phyloP scores from a whole-genome alignment of 2,888 invertebrate species.

The Pterostichus niger region DNA sequence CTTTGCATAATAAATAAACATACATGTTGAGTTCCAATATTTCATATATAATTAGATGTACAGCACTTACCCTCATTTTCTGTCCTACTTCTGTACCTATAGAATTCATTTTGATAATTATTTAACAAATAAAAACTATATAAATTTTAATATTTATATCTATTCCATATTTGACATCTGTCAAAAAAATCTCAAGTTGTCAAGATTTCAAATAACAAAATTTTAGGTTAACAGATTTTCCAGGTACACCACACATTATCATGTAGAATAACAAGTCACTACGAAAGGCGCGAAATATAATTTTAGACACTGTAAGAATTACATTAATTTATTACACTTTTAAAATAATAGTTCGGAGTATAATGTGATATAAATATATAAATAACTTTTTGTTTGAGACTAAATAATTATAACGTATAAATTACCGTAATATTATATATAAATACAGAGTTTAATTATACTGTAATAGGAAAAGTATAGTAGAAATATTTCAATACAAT shows the following conservation, averaged over 20 bases:
- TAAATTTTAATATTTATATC: constrained; percentile 12
- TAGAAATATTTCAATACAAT: too few species aligned
- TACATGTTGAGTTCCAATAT: constrained; percentile 8
- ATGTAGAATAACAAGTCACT: neutral
- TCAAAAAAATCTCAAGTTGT: constrained; percentile 20
- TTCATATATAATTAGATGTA: constrained; percentile 44
- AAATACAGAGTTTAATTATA: too few species aligned
- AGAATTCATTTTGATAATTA: constrained; percentile 82
- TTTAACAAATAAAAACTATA: constrained; percentile 10
- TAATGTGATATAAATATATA: neutral
- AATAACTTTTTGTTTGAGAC: too few species aligned
- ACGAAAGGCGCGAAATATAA: neutral
- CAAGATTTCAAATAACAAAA: constrained; percentile 38
- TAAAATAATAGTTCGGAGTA: neutral
- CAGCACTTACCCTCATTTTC: constrained; percentile 87
- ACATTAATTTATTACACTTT: neutral
- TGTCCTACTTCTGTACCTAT: constrained; percentile 92
- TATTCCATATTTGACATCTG: constrained; percentile 31
- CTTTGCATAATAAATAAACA: constrained; percentile 68
- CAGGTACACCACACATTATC: neutral
- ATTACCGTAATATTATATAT: neutral
- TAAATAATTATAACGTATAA: neutral
- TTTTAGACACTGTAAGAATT: too few species aligned
- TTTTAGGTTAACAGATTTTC: constrained; percentile 51
- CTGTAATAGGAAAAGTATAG: too few species aligned